A percentile compares a stretch with the other conserved stretches of the same genome.
phyloP scores from a whole-genome alignment of 2,797 vertebrate genomes.

The Xenops minutus region DNA sequence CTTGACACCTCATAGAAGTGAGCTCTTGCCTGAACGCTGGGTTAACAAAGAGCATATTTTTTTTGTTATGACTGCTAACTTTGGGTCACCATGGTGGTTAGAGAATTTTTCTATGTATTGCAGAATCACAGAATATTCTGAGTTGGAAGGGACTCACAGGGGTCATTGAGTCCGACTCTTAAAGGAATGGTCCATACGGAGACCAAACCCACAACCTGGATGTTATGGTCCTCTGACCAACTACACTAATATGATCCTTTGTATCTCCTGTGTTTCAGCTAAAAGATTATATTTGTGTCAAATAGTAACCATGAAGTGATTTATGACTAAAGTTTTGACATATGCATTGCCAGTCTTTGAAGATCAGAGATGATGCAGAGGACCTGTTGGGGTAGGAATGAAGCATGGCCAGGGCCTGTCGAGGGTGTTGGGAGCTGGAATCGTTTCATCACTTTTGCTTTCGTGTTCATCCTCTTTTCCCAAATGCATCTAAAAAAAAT shows the following conservation, averaged over 20 bases:
- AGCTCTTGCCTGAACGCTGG: background rate
- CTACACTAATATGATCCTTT: background rate
- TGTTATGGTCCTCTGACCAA: background rate
- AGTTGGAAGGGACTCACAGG: background rate
- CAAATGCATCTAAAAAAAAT: background rate
- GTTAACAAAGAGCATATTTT: background rate
- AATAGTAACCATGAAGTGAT: rapidly evolving
- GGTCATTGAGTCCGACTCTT: background rate
- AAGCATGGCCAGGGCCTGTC: rapidly evolving
- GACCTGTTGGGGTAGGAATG: background rate
- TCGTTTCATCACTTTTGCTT: background rate
- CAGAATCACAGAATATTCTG: background rate
- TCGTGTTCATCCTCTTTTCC: background rate
- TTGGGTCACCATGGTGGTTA: background rate
- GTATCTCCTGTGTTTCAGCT: background rate
- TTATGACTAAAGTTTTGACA: background rate
- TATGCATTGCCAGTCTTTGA: background rate
- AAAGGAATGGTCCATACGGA: background rate
- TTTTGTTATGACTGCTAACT: background rate
- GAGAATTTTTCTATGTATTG: background rate
- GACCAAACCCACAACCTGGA: background rate
- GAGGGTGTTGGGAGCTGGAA: background rate
- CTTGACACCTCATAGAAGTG: background rate
- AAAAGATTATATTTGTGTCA: background rate
- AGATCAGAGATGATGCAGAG: background rate